These are phyloP conservation scores for Pteropus alecto DNA, from an alignment of 2,113 vertebrate species.

Conservation along the genomic window DNA sequence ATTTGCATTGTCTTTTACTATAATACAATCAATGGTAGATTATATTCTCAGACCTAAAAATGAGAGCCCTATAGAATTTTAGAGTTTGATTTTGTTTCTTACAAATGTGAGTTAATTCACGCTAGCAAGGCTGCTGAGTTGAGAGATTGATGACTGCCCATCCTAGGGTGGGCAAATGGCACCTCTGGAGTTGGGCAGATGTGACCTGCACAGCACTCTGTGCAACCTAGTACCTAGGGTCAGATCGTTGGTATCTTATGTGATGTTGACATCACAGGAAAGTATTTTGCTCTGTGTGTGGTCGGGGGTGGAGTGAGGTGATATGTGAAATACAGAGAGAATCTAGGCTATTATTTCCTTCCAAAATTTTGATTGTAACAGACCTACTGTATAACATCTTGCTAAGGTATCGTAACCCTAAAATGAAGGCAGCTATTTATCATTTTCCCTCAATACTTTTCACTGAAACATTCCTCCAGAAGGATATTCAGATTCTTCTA, in stretches of 20 bases:
- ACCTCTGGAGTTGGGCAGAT: fast-evolving
- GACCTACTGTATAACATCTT: not conserved
- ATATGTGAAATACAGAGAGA: not conserved
- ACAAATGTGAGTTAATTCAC: not conserved
- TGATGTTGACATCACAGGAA: not conserved
- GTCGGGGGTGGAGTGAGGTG: not conserved
- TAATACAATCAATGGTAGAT: too few species aligned
- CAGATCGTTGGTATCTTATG: not conserved
- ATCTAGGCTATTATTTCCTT: not conserved
- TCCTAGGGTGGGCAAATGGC: too few species aligned
- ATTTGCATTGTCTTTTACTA: not conserved
- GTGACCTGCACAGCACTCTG: not conserved
- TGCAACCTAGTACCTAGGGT: not conserved
- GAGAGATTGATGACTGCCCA: not conserved
- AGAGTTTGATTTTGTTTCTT: not conserved
- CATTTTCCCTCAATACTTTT: not conserved
- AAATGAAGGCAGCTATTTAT: not conserved
- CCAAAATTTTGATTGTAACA: not conserved
- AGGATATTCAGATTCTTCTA: not conserved
- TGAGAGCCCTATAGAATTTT: not conserved
- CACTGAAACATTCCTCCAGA: not conserved
- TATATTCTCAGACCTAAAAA: not conserved
- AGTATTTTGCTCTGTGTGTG: not conserved
- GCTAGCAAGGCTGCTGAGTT: not conserved
- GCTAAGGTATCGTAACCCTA: not conserved